Percentiles rank a stretch among this genome's conserved stretches.
phyloP scores from a whole-genome alignment of 2,113 vertebrate species.

The Ictalurus furcatus region DNA sequence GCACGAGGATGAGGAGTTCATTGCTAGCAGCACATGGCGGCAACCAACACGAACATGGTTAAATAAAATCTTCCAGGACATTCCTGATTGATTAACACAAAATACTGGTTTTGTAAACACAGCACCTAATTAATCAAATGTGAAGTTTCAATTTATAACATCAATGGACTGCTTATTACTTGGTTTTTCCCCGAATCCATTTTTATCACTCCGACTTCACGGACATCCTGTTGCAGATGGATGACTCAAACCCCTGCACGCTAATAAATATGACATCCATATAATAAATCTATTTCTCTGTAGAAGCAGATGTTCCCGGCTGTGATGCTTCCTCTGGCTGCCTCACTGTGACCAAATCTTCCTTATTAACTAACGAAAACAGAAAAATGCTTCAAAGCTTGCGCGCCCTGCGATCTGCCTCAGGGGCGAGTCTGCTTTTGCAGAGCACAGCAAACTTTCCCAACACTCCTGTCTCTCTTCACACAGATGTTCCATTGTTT shows the following conservation, averaged over 20 bases:
- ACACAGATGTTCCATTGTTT: constrained; percentile 70
- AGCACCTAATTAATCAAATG: neutral
- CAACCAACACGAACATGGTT: neutral
- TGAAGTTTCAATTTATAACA: neutral
- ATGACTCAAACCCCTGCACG: neutral
- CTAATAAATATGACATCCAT: neutral
- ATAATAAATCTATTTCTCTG: neutral
- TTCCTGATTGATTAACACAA: neutral
- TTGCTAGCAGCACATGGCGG: neutral
- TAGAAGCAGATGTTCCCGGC: constrained; percentile 41
- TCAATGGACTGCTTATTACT: neutral
- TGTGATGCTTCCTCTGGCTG: neutral
- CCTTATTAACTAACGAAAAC: constrained; percentile 9
- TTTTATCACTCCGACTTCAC: neutral
- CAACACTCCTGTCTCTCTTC: constrained; percentile 50
- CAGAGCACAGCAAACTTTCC: constrained; percentile 40
- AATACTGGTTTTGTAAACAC: neutral
- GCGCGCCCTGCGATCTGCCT: neutral
- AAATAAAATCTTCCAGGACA: neutral
- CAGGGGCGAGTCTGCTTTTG: constrained; percentile 1
- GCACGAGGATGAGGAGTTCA: neutral
- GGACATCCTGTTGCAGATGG: neutral
- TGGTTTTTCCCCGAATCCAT: neutral
- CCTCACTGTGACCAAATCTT: neutral
- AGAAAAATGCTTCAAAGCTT: constrained; percentile 23